phyloP scores from a whole-genome alignment of 1,140 invertebrate species.

The Hylaeus anthracinus region DNA sequence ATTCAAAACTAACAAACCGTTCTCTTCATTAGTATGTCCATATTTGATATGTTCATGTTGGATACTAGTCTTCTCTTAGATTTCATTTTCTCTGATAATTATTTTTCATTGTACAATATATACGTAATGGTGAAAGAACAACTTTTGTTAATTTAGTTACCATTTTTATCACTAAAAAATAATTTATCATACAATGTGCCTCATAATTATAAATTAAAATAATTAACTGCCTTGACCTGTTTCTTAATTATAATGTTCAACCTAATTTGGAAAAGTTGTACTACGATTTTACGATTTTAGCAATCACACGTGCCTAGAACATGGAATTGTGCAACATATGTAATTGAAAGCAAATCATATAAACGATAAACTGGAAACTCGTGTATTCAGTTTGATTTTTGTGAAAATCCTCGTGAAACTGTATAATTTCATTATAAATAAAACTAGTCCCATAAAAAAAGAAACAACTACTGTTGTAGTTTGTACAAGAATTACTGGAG shows the following conservation, averaged over 20 bases:
- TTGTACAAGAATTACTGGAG: conserved; percentile 28
- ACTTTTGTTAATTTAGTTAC: background rate
- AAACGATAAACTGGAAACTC: background rate
- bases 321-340: conserved; percentile 42
- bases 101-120: background rate
- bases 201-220: conserved; percentile 9
- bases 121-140: background rate
- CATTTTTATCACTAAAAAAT: background rate
- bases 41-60: background rate
- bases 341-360: conserved; percentile 25
- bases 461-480: conserved; percentile 3
- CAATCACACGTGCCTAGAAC: conserved; percentile 30
- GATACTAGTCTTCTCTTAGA: conserved; percentile 8
- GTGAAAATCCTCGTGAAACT: conserved; percentile 6
- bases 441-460: conserved; percentile 34
- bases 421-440: conserved; percentile 17
- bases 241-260: conserved; percentile 1
- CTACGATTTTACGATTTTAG: conserved; percentile 23
- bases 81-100: background rate
- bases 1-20: background rate
- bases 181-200: background rate
- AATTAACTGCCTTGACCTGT: background rate
- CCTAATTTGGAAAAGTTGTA: background rate
- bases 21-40: background rate
- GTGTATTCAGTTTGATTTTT: conserved; percentile 14